Conservation (phyloP, 2,888 invertebrate genomes). For the Caenorhabditis doughertyi region DNA sequence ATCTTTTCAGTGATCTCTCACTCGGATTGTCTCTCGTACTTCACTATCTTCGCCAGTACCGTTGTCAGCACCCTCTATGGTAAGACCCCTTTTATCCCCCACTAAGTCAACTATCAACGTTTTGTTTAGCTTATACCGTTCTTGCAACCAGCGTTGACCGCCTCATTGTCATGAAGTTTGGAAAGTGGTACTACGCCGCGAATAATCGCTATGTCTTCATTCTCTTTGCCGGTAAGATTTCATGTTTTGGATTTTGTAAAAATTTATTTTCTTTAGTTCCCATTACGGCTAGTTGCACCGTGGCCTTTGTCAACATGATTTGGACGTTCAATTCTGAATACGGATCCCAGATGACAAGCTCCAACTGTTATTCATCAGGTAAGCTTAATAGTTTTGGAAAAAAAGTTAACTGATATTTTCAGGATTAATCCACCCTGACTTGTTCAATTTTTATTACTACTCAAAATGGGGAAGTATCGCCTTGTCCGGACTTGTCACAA, state of each 20-base stretch:
- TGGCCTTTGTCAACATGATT: too few species aligned
- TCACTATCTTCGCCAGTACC: constrained; percentile 37
- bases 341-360: too few species aligned
- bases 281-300: too few species aligned
- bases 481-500: too few species aligned
- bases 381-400: constrained; percentile 1
- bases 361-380: constrained; percentile 36
- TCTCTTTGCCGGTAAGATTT: too few species aligned
- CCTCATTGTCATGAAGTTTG: constrained; percentile 9
- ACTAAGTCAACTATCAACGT: background rate
- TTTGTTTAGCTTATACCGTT: constrained; percentile 31
- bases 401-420: background rate
- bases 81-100: background rate
- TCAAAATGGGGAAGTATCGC: too few species aligned
- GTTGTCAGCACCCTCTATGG: constrained; percentile 13
- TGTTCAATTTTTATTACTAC: too few species aligned
- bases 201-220: too few species aligned
- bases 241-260: too few species aligned
- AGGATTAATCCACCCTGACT: constrained; percentile 5
- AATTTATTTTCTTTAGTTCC: too few species aligned
- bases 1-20: constrained; percentile 18
- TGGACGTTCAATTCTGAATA: too few species aligned
- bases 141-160: constrained; percentile 36
- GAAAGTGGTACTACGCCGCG: constrained; percentile 39
- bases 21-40: constrained; percentile 8